Evolutionary conservation across 2,797 vertebrate genomes (phyloP).

Genomic region (Labroides dimidiatus): DNA sequence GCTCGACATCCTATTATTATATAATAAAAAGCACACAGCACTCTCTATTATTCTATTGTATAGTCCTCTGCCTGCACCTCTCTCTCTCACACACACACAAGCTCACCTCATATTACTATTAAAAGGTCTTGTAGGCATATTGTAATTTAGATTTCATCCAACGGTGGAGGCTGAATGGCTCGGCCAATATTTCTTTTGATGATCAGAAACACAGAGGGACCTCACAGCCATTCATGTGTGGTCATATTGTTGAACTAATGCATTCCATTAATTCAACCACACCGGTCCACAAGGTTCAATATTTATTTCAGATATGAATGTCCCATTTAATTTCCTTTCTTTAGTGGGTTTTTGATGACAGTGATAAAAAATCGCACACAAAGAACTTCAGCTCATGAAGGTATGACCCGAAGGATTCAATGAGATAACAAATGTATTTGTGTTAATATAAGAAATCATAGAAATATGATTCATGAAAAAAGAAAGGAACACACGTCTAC

Average conservation of each 20-base stretch:
- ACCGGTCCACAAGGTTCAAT: conserved; percentile 46
- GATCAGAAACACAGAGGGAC: conserved; percentile 79
- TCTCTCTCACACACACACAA: conserved; percentile 36
- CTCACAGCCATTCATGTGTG: conserved; percentile 79
- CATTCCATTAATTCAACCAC: conserved; percentile 57
- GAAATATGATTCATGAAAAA: not conserved
- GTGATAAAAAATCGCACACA: conserved; percentile 11
- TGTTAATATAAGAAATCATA: conserved; percentile 1
- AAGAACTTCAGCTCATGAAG: conserved; percentile 7
- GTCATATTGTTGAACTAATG: conserved; percentile 49
- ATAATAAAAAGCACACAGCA: conserved; percentile 46
- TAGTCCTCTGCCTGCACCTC: conserved; percentile 27
- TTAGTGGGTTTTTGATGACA: conserved; percentile 41
- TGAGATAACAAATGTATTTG: not conserved
- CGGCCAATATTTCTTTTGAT: conserved; percentile 84
- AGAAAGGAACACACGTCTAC: not conserved
- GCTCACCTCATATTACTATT: conserved; percentile 52
- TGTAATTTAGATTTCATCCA: conserved; percentile 84
- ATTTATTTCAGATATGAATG: conserved; percentile 39
- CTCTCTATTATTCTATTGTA: conserved; percentile 39
- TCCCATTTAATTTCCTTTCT: conserved; percentile 45
- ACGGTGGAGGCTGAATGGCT: conserved; percentile 71
- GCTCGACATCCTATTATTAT: conserved; percentile 50
- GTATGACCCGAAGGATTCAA: not conserved
- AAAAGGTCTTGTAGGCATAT: conserved; percentile 68